These are phyloP conservation scores for Rhineura floridana DNA, from an alignment of 2,113 vertebrate species.

Conservation along the genomic window DNA sequence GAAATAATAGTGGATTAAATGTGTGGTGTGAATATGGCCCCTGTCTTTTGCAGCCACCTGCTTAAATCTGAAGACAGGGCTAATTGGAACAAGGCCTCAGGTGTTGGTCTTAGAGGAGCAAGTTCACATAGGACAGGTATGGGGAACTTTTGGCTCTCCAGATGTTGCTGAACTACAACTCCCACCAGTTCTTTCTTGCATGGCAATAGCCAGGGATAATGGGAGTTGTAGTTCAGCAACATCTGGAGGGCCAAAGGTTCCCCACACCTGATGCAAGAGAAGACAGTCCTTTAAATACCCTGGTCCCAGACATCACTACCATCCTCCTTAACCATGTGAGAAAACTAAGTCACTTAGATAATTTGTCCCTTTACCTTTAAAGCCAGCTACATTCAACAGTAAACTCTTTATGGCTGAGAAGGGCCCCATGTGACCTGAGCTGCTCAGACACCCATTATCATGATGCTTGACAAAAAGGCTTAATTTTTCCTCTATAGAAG, in stretches of 20 bases:
- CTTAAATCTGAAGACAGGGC: neutral
- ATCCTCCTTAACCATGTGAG: too few species aligned
- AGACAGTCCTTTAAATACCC: neutral
- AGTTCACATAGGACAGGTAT: too few species aligned
- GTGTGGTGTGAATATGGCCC: too few species aligned
- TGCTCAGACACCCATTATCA: neutral
- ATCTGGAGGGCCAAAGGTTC: neutral
- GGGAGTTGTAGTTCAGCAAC: too few species aligned
- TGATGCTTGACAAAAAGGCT: neutral
- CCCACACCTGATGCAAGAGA: neutral
- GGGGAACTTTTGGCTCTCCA: too few species aligned
- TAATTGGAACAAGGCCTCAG: neutral
- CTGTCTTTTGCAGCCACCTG: neutral
- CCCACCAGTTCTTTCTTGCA: too few species aligned
- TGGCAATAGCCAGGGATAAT: too few species aligned
- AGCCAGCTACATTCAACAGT: neutral
- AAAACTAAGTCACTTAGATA: neutral
- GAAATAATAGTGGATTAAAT: too few species aligned
- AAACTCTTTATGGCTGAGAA: neutral
- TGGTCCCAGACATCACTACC: neutral
- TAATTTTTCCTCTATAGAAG: constrained; percentile 2
- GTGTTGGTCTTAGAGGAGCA: neutral
- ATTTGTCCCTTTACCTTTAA: neutral
- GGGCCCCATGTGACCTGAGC: neutral
- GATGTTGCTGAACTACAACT: too few species aligned